These are phyloP conservation scores for Barbus barbus DNA, from an alignment of 2,113 vertebrate species.

Conservation along the genomic window DNA sequence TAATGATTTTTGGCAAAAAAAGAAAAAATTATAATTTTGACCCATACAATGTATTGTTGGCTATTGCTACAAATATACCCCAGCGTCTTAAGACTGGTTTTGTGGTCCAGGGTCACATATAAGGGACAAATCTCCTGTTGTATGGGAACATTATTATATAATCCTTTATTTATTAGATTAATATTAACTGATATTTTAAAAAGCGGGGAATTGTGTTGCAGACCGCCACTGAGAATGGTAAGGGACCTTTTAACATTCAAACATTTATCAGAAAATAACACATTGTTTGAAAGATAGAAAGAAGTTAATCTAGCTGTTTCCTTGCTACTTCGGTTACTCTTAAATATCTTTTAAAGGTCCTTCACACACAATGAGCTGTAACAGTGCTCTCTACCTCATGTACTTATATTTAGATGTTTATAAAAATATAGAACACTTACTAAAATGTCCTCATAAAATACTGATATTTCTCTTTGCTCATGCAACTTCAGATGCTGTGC, in stretches of 20 bases:
- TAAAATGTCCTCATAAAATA: constrained; percentile 24
- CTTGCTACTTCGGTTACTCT: background rate
- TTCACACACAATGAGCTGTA: constrained; percentile 7
- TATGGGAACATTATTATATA: too few relatives aligned
- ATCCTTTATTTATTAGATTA: background rate
- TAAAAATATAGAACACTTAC: constrained; percentile 44
- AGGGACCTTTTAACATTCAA: background rate
- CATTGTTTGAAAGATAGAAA: background rate
- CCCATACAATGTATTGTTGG: too few relatives aligned
- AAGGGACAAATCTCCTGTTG: background rate
- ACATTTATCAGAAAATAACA: background rate
- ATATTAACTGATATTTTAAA: background rate
- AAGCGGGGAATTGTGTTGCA: background rate
- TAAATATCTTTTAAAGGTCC: constrained; percentile 13
- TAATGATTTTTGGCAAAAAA: too few relatives aligned
- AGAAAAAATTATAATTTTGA: too few relatives aligned
- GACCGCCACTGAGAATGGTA: background rate
- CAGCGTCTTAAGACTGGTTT: too few relatives aligned
- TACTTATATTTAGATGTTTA: background rate
- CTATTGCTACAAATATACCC: too few relatives aligned
- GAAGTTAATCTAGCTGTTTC: background rate
- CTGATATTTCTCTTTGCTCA: background rate
- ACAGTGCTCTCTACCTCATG: background rate
- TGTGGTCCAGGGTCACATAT: too few relatives aligned
- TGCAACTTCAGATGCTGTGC: background rate